These are phyloP conservation scores for Mesodorylaimus sp. DNA, from an alignment of 2,888 invertebrate species.

Conservation along the genomic window DNA sequence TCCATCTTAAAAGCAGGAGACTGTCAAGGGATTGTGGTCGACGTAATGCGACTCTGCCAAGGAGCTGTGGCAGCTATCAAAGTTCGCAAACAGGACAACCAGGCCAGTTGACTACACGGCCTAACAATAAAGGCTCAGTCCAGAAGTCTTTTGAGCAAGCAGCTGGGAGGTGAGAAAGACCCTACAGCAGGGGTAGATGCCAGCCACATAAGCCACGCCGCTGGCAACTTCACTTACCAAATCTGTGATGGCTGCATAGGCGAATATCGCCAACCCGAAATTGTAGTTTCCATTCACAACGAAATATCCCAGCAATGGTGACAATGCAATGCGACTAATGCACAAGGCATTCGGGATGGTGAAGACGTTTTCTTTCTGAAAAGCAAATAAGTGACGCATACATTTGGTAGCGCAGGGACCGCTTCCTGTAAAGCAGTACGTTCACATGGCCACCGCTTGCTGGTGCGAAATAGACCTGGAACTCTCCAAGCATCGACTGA, in stretches of 20 bases:
- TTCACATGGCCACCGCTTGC: neutral
- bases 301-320: constrained; percentile 72
- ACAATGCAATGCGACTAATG: constrained; percentile 57
- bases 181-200: too few relatives aligned
- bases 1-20: constrained; percentile 39
- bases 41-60: too few relatives aligned
- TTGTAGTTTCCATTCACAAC: constrained; percentile 59
- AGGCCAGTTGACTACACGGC: too few relatives aligned
- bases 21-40: neutral
- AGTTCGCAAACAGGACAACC: too few relatives aligned
- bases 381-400: neutral
- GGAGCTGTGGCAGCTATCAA: too few relatives aligned
- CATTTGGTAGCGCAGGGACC: neutral
- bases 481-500: too few relatives aligned
- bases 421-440: neutral
- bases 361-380: constrained; percentile 60
- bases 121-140: too few relatives aligned
- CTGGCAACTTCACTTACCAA: constrained; percentile 43
- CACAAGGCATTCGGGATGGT: constrained; percentile 85
- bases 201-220: too few relatives aligned
- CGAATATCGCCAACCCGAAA: constrained; percentile 58
- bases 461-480: too few relatives aligned
- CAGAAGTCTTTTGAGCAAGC: too few relatives aligned
- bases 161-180: too few relatives aligned
- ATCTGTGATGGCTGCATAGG: constrained; percentile 73